Evolutionary conservation across 2,797 vertebrate genomes (phyloP).

Genomic region (Gymnocypris eckloni): DNA sequence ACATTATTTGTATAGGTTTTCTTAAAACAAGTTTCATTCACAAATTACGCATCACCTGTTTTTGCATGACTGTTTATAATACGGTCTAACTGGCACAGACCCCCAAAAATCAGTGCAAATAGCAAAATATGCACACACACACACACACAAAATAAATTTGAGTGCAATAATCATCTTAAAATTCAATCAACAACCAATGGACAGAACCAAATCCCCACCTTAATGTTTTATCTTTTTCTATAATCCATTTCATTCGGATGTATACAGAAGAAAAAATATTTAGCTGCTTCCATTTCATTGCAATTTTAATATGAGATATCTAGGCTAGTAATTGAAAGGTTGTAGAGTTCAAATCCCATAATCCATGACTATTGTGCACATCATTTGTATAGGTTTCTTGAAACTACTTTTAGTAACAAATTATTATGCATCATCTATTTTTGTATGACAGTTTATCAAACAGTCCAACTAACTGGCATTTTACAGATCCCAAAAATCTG

Average conservation of each 20-base stretch:
- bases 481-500: neutral
- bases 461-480: neutral
- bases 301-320: neutral
- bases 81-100: too few relatives aligned
- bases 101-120: too few relatives aligned
- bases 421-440: neutral
- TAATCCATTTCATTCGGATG: neutral
- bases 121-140: too few relatives aligned
- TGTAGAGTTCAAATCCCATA: neutral
- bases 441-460: neutral
- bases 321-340: neutral
- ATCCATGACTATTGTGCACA: neutral
- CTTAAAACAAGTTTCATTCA: too few relatives aligned
- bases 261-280: neutral
- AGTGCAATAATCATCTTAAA: too few relatives aligned
- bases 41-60: too few relatives aligned
- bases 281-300: neutral
- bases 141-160: too few relatives aligned
- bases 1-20: too few relatives aligned
- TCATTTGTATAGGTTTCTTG: neutral
- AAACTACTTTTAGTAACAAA: too few relatives aligned
- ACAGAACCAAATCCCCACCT: neutral
- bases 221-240: neutral
- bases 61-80: too few relatives aligned
- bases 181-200: neutral